Evolutionary conservation across 2,113 vertebrate genomes (phyloP), one percentile per base, ranked within the genome.

Genomic region (Carassius auratus): DNA sequence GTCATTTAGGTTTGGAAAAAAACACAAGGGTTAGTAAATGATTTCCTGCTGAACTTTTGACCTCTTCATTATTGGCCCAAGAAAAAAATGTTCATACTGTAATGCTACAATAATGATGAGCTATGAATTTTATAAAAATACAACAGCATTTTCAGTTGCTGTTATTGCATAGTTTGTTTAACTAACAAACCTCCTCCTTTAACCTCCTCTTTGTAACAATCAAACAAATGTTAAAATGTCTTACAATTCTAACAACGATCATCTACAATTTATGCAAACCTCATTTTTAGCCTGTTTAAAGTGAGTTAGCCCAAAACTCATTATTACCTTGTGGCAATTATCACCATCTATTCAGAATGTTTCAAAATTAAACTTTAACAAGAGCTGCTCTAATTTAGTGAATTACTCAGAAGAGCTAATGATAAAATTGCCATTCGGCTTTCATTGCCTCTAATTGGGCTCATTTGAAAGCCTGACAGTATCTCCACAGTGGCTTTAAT

Each of bases 351-450:
- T 83, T 83, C 81, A 42, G 50, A 83, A 83, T 73, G 68, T 83
- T 83, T 83, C 52, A 74, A 73, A 83, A 83, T 83, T 83, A 83
- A 83, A 83, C 66, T 75, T 68, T 88, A 88, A 88, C 82, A 77
- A 88, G 75, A 74, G 55, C 66, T 68, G 64, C 7, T 81, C 64
- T 82, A 83, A 88, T 86, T 71, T 55, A 73, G 33, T 61, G 62
- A 84, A 88, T 88, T 86, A 83, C 36, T 86, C 75, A 84, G 76
- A 12, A 64, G 76, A 84, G 80, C 62, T 86, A 88, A 88, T 88
- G 84, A 86, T 88, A 82, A 86, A 85, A 86, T 76, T 88, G 77
- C 81, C 59, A 48, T 84, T 86, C 33, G 81, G 82, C 84, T 88
- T 86, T 79, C 64, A 52, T 84, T 68, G 61, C 26, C 23, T 59